Base-by-base conservation (phyloP, 2,797 vertebrate genomes). In the Anabacerthia variegaticeps region DNA sequence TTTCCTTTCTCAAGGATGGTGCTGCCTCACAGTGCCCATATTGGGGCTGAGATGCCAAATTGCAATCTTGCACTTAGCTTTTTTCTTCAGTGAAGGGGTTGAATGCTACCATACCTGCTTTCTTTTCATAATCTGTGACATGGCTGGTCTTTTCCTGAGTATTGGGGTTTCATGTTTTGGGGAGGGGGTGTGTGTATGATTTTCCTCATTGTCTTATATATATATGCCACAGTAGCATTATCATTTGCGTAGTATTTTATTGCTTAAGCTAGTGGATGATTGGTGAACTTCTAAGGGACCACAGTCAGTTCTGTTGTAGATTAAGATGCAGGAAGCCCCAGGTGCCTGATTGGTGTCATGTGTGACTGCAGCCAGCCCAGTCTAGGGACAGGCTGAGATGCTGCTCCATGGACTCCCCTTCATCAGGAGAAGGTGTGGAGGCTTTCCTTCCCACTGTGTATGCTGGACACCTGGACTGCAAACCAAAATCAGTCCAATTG, bases 261-360 rank as follows among this genome's bases (percentile, higher is more conserved):
- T 76, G 55, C 24, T 61, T 74, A 39, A 72, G 26, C 18, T 36
- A 46, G 18, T 39, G 34, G 32, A 54, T 54, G 36, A 28, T 11
- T 43, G 13, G 23, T 58, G 58, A 73, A 6, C n/a, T 26, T 28
- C 24, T 37, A 34, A 58, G 27, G 28, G 30, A 22, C n/a, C 3
- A 3, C 26, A 52, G 21, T 19, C 63, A 44, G 49, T 27, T 92
- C 36, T 85, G 55, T 10, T 52, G 48, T 34, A 49, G 51, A 28
- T 49, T n/a, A 61, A 19, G 44, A 55, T 54, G 75, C 44, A 52
- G 41, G 49, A 68, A 81, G 59, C 28, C 44, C 27, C 48, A 48
- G 32, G 32, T 63, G 12, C 13, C 52, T 19, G 14, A 24, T 6
- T 46, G 19, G 10, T 34, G 67, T 54, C 0, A 1, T 0, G 2